Percentiles rank a stretch among this genome's conserved stretches.
These are phyloP conservation scores for Leptogaster cylindrica DNA, from an alignment of 2,888 invertebrate species.

Conservation along the genomic window DNA sequence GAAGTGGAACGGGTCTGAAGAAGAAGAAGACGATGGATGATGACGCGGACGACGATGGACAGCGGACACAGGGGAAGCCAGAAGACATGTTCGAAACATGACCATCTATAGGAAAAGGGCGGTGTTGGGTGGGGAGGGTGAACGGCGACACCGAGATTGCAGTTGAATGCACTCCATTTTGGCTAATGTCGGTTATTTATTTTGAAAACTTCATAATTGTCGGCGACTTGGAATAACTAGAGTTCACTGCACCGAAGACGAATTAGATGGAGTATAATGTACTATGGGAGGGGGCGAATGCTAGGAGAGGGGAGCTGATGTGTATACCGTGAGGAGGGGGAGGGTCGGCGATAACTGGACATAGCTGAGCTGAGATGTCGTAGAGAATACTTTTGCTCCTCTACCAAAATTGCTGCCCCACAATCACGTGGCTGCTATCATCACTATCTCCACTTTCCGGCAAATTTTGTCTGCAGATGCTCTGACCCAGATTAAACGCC, in stretches of 20 bases:
- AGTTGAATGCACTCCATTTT: conserved; percentile 46
- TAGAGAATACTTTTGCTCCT: not conserved
- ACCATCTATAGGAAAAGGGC: not conserved
- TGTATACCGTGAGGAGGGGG: not conserved
- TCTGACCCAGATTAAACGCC: conserved; percentile 11
- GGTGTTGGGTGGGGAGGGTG: not conserved
- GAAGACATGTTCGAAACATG: conserved; percentile 1
- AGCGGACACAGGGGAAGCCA: not conserved
- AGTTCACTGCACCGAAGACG: conserved; percentile 43
- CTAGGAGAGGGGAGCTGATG: too few species aligned
- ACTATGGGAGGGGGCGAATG: too few species aligned
- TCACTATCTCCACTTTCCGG: not conserved
- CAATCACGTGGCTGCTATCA: conserved; percentile 16
- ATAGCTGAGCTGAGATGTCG: conserved; percentile 10
- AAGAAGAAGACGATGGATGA: not conserved
- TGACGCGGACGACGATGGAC: not conserved
- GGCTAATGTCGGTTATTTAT: conserved; percentile 46
- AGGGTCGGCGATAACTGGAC: not conserved
- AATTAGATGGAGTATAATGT: conserved; percentile 44
- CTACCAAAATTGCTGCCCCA: conserved; percentile 26
- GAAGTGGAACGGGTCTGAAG: conserved; percentile 38
- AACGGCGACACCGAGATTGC: conserved; percentile 27
- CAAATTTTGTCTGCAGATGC: conserved; percentile 13
- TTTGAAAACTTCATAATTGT: conserved; percentile 47
- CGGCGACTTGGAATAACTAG: conserved; percentile 32